phyloP scores from a whole-genome alignment of 30 jellyfish, hydroid and myxozoan species.

The Hydractinia symbiolongicarpus region DNA sequence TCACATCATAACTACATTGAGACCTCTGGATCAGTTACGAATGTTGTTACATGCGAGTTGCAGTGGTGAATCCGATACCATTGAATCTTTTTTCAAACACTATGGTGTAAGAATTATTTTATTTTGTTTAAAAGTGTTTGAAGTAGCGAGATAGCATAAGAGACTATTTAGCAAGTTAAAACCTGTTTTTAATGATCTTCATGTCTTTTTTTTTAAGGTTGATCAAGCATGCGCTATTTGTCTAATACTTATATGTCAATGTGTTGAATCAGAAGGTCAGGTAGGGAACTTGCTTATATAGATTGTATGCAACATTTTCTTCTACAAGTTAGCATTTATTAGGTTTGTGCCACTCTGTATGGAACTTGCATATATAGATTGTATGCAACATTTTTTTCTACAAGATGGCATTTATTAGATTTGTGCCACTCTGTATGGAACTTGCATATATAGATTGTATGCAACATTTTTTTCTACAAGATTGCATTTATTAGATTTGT shows the following conservation, averaged over 20 bases:
- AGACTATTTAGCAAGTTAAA: neutral
- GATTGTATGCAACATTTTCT: neutral
- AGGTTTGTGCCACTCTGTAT: conserved; percentile 16
- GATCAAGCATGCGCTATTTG: conserved; percentile 88
- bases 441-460: neutral
- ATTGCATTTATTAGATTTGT: no score
- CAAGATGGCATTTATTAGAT: no score
- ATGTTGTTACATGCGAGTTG: conserved; percentile 45
- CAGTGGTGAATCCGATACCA: conserved; percentile 56
- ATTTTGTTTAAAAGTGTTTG: no score
- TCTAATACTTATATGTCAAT: conserved; percentile 69
- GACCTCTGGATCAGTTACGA: conserved; percentile 91
- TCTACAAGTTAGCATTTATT: neutral
- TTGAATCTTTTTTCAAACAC: conserved; percentile 63
- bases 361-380: neutral
- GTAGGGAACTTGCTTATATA: conserved; percentile 18
- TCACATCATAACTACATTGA: conserved; percentile 70
- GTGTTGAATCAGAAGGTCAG: conserved; percentile 77
- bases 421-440: no score
- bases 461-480: neutral
- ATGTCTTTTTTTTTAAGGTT: conserved; percentile 19
- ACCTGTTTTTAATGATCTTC: neutral
- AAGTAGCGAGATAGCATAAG: neutral
- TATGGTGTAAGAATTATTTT: conserved; percentile 61
- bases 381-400: neutral